Evolutionary conservation across 2,113 vertebrate species (phyloP).

Genomic region (Origma solitaria): DNA sequence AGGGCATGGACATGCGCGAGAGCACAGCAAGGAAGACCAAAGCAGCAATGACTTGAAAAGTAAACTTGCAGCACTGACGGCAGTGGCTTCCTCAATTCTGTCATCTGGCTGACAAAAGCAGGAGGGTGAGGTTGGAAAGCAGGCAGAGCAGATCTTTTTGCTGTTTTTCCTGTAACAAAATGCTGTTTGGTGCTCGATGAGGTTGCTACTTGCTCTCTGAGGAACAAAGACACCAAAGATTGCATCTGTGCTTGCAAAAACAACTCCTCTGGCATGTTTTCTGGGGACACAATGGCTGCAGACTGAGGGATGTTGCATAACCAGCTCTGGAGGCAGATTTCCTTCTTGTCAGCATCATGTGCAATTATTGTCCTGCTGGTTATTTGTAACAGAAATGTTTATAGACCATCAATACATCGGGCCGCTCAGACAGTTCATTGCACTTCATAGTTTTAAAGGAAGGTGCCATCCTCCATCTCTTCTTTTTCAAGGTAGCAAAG

Average conservation of each 20-base stretch:
- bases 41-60: not conserved
- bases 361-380: slow-evolving; percentile 57
- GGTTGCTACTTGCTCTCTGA: not conserved
- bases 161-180: not conserved
- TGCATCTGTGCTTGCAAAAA: not conserved
- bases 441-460: slow-evolving; percentile 60
- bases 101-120: not conserved
- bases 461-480: slow-evolving; percentile 34
- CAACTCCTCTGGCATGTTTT: not conserved
- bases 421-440: slow-evolving; percentile 57
- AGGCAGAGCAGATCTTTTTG: not conserved
- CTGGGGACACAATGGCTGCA: not conserved
- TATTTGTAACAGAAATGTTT: slow-evolving; percentile 72
- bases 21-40: not conserved
- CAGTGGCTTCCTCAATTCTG: not conserved
- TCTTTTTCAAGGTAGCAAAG: not conserved
- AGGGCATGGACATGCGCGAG: rapidly evolving
- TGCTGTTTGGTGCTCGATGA: not conserved
- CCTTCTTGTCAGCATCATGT: slow-evolving; percentile 37
- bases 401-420: slow-evolving; percentile 59
- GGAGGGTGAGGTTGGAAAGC: not conserved
- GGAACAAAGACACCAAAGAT: not conserved
- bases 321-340: slow-evolving; percentile 39
- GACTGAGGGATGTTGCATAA: slow-evolving; percentile 24
- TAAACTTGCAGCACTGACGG: not conserved